Base-by-base conservation (phyloP, 1,140 invertebrate genomes). In the Procambarus virginalis region DNA sequence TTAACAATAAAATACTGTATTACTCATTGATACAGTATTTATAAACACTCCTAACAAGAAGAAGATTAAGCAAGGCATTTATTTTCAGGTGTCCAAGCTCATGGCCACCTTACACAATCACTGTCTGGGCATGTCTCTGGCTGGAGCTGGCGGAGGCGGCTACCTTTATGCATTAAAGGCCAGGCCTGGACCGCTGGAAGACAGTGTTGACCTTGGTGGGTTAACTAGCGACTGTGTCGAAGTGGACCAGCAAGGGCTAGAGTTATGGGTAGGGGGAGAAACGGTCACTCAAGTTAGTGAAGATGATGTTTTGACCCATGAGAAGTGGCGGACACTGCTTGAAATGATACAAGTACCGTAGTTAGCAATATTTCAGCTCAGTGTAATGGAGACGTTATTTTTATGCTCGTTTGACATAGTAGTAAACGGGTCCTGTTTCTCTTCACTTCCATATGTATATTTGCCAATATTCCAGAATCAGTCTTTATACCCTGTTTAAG, bases 91-190 rank as follows among this genome's bases (percentile, higher is more conserved):
- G 12, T 73, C 51, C n/a, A 60, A 48, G 45, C 70, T 89, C 49
- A 89, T 89, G 86, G 20, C 79, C 3, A 75, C 79, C 45, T 17
- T 89, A 45, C 45, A 58, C 51, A 45, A 75, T 6, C 86, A 89
- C 80, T 89, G 86, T 76, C 22, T 58, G 3, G 86, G 86, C 5
- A 89, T 89, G 80, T 89, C 86, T 48, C 34, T 89, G 20, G 86
- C 86, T 76, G 86, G 86, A 60, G 86, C 86, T 20, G 86, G 86
- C 12, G 86, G 86, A 46, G 86, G 86, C 1, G 86, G 86, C 70
- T 89, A 89, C 80, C 64, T 89, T 5, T 89, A 89, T 76, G 86
- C 86, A 48, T 70, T 89, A 20, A 89, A 89, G 51, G 17, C 48
- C 22, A 73, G 5, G 0, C 60, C 77, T n/a, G 78, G 34, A 5